Evolutionary conservation across 2,888 invertebrate species (phyloP), one percentile per base, ranked within the genome.

Genomic region (Fragum fragum): DNA sequence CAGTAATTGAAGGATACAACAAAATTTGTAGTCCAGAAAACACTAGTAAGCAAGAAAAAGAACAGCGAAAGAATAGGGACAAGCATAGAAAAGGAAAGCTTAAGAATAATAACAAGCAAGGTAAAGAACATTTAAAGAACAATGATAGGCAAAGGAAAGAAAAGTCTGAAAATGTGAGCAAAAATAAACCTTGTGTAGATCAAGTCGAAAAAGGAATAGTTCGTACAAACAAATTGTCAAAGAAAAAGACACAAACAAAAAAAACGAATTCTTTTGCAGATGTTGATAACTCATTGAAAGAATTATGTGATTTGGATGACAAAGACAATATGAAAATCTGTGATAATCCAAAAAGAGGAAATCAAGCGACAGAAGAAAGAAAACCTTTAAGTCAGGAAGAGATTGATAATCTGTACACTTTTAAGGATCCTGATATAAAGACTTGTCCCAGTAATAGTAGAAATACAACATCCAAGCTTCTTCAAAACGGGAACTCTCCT

Each of bases 281-380:
- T 79, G 72, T 71, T 55, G 68, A 85, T 73, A 55, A 53, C 16
- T 80, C 82, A 53, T 70, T 85, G 16, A 79, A 80, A 61, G 82
- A 85, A 63, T 61, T 85, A 9, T 66, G 59, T 76, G 75, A 72
- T 29, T 72, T 79, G 29, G 81, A 84, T 52, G 47, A 66, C 18
- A 55, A 71, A n/a, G 55, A 75, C 29, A 53, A 70, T 7, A 14
- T 18, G 18, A 39, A 66, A 29, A 61, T 6, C 5, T 9, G 1
- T 29, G 32, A 11, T 32, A 11, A 29, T 1, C n/a, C 23, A 14
- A 47, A n/a, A n/a, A 57, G 23, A 57, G 57, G 57, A n/a, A 70
- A 70, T 18, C 28, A 52, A 29, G 29, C 53, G 70, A 16, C 3
- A 23, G 52, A 52, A 18, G 70, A 53, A 53, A 69, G 28, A 47